Conservation (phyloP, 2,888 invertebrate species). For the Limnephilus lunatus region DNA sequence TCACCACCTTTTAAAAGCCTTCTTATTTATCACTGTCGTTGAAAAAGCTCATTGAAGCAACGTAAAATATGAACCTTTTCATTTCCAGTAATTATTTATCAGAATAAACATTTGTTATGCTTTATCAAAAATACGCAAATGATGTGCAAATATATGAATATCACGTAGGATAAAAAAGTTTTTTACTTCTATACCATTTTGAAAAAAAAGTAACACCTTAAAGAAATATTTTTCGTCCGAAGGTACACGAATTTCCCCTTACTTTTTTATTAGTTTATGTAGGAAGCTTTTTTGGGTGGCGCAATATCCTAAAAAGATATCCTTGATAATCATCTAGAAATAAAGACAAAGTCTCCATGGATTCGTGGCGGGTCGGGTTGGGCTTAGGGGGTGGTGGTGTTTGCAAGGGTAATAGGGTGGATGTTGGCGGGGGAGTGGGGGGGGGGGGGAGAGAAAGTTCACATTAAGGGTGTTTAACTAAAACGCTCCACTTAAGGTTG, state of each 20-base stretch:
- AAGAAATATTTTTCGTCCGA: not conserved
- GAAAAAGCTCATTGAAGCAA: not conserved
- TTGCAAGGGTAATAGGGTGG: not conserved
- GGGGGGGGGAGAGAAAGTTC: conserved; percentile 11
- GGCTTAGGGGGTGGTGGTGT: not conserved
- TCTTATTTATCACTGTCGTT: too few species aligned
- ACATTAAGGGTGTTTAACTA: conserved; percentile 53
- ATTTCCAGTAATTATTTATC: not conserved
- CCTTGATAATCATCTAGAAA: not conserved
- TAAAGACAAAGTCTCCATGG: conserved; percentile 30
- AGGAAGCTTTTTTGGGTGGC: not conserved
- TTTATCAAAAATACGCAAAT: not conserved
- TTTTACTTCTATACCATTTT: not conserved
- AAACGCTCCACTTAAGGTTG: conserved; percentile 52
- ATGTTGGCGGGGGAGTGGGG: not conserved
- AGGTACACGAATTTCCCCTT: not conserved
- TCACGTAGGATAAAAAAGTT: not conserved
- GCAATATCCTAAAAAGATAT: not conserved
- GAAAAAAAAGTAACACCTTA: not conserved
- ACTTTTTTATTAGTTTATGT: not conserved
- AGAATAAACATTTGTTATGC: not conserved
- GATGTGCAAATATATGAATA: not conserved
- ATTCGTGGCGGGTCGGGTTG: not conserved
- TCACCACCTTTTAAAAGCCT: too few species aligned
- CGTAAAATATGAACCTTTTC: not conserved